Evolutionary conservation across 2,113 vertebrate species (phyloP).

Genomic region (Melierax canorus): DNA sequence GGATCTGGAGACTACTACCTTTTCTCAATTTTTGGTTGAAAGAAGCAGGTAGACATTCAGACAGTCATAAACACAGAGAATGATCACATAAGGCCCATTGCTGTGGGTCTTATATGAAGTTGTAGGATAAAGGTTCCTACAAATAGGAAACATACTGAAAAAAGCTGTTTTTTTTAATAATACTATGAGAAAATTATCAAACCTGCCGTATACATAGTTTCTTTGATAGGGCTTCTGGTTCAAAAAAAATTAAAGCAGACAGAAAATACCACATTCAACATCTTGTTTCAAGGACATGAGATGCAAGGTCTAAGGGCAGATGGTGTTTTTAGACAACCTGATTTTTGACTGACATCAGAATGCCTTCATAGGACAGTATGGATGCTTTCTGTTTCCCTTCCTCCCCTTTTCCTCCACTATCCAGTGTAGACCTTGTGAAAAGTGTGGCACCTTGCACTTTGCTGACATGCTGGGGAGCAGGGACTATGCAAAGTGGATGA

Average conservation of each 20-base stretch:
- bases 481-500: neutral
- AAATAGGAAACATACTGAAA: neutral
- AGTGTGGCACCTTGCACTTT: neutral
- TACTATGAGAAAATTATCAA: neutral
- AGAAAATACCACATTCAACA: neutral
- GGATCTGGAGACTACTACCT: neutral
- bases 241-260: neutral
- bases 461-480: neutral
- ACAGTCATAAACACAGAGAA: neutral
- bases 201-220: neutral
- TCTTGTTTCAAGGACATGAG: neutral
- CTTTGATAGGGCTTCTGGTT: neutral
- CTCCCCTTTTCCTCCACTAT: neutral
- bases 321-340: neutral
- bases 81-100: fast-evolving
- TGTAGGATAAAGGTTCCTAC: neutral
- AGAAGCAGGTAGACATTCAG: neutral
- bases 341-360: neutral
- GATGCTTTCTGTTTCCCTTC: neutral
- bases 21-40: neutral
- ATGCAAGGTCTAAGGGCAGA: neutral
- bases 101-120: fast-evolving
- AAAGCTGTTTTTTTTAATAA: fast-evolving
- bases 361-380: neutral
- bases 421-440: neutral